Base-by-base conservation (phyloP, 2,888 invertebrate species). In the Hedychridium roseum region DNA sequence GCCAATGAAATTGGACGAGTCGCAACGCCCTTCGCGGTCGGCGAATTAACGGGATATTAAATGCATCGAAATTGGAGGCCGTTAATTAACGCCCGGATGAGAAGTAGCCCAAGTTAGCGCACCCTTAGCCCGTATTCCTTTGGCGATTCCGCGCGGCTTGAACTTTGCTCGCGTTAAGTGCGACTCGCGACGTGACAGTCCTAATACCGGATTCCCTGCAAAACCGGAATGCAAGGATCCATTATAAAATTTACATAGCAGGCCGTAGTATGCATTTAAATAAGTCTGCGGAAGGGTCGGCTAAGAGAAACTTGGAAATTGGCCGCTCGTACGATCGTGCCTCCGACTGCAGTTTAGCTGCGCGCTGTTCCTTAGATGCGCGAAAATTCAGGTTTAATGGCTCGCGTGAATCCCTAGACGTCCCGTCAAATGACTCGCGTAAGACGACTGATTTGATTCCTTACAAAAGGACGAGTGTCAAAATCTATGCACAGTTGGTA, bases 351-450 rank as follows among this genome's bases (percentile, higher is more conserved):
- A 39, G 35, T 40, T 21, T 39, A 9, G 12, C 30, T 12, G 18
- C 40, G 18, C 16, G n/a, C n/a, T n/a, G 9, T 32, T 15, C 48
- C 45, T 47, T 39, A 42, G 46, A 42, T 40, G 43, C 36, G 40
- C 27, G 46, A 50, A 54, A 60, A 60, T 56, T 47, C 57, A 12
- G 26, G 51, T 30, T 56, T 58, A 58, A 58, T 58, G 56, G 51
- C 30, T 38, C 55, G n/a, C n/a, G 46, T 49, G 44, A 37, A 31
- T 30, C 35, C 39, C 12, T 23, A 15, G 18, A 37, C 28, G 45
- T 42, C 35, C 50, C 34, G 38, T 45, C 34, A 41, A 42, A 38
- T 37, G 23, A n/a, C n/a, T n/a, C n/a, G n/a, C n/a, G n/a, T n/a
- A n/a, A n/a, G n/a, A n/a, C n/a, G n/a, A n/a, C n/a, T n/a, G n/a